Evolutionary conservation across 2,888 invertebrate species (phyloP).

Genomic region (Geotrupes spiniger): DNA sequence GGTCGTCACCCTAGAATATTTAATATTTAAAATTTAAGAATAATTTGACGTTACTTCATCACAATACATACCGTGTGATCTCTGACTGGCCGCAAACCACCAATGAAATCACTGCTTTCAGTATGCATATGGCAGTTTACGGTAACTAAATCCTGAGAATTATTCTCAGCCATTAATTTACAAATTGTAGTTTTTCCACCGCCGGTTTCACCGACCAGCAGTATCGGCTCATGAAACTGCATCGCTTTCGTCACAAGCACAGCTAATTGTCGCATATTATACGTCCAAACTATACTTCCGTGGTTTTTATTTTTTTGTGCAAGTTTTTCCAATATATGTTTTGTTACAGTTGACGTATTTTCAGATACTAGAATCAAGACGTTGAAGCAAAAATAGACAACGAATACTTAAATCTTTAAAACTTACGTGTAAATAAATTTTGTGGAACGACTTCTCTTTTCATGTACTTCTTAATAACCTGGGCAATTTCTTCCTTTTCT

Average conservation of each 20-base stretch:
- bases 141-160: constrained; percentile 65
- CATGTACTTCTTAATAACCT: constrained; percentile 76
- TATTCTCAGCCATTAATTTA: constrained; percentile 76
- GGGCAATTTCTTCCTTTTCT: constrained; percentile 78
- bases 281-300: constrained; percentile 91
- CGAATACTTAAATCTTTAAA: constrained; percentile 12
- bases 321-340: constrained; percentile 65
- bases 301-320: constrained; percentile 58
- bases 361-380: constrained; percentile 53
- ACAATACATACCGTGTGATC: constrained; percentile 45
- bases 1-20: constrained; percentile 34
- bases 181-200: constrained; percentile 97
- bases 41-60: background rate
- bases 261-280: constrained; percentile 79
- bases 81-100: constrained; percentile 88
- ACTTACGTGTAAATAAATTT: constrained; percentile 65
- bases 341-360: constrained; percentile 75
- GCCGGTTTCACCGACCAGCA: constrained; percentile 96
- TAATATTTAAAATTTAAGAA: constrained; percentile 6
- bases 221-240: constrained; percentile 87
- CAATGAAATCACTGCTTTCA: constrained; percentile 96
- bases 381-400: constrained; percentile 13
- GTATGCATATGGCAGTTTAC: constrained; percentile 99
- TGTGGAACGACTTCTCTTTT: constrained; percentile 70
- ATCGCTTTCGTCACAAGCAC: constrained; percentile 80